These are phyloP conservation scores for Zaprionus lachaisei DNA, from an alignment of 1,140 invertebrate genomes.

Conservation along the genomic window DNA sequence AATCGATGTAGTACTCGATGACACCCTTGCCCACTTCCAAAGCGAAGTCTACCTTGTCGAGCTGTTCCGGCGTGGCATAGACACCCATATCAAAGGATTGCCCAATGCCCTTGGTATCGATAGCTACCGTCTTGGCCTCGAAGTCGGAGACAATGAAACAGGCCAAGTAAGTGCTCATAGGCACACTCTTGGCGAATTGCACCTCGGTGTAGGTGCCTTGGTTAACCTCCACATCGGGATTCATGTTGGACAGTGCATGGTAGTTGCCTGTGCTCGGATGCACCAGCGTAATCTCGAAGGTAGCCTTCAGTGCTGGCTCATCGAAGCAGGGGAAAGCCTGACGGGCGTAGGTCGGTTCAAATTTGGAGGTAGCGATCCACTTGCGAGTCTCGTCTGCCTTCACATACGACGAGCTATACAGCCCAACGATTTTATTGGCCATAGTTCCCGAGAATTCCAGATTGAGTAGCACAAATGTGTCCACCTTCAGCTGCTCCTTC, in stretches of 20 bases:
- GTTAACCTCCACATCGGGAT: conserved; percentile 59
- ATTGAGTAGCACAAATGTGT: conserved; percentile 28
- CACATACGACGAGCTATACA: conserved; percentile 85
- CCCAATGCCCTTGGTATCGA: conserved; percentile 86
- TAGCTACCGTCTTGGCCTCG: conserved; percentile 85
- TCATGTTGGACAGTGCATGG: conserved; percentile 93
- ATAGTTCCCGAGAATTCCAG: conserved; percentile 85
- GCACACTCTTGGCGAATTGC: conserved; percentile 91
- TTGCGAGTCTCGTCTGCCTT: conserved; percentile 75
- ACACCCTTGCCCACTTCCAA: conserved; percentile 91
- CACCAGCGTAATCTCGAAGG: conserved; percentile 91
- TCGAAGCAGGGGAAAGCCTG: conserved; percentile 98
- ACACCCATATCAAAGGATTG: conserved; percentile 88
- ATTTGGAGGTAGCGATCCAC: conserved; percentile 94
- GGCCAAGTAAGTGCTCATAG: conserved; percentile 97
- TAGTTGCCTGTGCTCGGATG: conserved; percentile 88
- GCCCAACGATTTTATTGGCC: conserved; percentile 84
- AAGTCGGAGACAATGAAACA: conserved; percentile 97
- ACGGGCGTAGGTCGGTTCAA: conserved; percentile 96
- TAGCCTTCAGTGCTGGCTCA: conserved; percentile 97
- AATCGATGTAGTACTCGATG: conserved; percentile 94
- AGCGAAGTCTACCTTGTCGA: conserved; percentile 93
- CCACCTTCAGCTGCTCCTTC: conserved; percentile 32
- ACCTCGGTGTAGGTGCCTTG: conserved; percentile 64
- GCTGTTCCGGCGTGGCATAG: conserved; percentile 90